Conservation (phyloP, 2,113 vertebrate species). For the Serinus canaria region DNA sequence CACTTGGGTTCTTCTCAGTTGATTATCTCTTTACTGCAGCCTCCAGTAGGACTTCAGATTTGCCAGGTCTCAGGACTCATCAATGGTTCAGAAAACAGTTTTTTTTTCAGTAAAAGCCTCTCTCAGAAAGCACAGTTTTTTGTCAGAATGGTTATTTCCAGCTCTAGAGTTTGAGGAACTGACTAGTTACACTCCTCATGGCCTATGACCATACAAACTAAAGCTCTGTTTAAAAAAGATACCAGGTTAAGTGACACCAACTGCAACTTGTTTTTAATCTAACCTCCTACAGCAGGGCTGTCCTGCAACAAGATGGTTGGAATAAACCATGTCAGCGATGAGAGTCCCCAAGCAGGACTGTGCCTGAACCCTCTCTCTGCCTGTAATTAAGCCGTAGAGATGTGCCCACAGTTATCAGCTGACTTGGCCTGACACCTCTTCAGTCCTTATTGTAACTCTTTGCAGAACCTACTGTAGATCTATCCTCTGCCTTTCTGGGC, state of each 20-base stretch:
- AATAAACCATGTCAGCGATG: background rate
- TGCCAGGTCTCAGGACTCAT: background rate
- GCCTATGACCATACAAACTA: background rate
- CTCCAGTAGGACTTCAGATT: background rate
- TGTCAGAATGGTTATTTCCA: background rate
- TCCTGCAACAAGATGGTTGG: background rate
- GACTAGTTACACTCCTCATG: background rate
- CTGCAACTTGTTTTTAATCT: background rate
- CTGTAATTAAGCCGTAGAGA: background rate
- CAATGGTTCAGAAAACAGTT: background rate
- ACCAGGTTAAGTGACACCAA: background rate
- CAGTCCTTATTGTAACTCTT: background rate
- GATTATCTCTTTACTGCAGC: background rate
- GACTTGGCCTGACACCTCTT: background rate
- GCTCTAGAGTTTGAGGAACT: background rate
- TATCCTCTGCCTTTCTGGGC: background rate
- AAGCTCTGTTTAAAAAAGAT: background rate
- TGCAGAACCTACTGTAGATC: background rate
- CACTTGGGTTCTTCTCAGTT: background rate
- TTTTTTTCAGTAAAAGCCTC: background rate
- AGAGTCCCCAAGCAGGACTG: background rate
- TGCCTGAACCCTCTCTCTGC: background rate
- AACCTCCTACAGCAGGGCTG: background rate
- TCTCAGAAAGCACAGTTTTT: background rate
- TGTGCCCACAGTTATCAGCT: accelerated